Conservation (phyloP, 2,113 vertebrate genomes). For the Pygoscelis antarcticus region DNA sequence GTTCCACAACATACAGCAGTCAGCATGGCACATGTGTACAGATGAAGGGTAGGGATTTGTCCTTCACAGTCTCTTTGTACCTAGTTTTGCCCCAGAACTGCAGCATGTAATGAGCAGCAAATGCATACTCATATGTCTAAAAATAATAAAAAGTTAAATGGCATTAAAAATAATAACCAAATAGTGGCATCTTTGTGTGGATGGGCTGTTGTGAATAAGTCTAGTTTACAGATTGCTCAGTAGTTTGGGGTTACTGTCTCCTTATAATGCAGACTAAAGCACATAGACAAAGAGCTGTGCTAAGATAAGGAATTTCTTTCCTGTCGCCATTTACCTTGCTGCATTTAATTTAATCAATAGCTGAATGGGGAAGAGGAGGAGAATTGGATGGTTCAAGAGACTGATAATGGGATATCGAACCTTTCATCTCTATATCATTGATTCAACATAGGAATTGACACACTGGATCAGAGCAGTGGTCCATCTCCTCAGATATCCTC, state of each 20-base stretch:
- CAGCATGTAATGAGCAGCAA: constrained; percentile 74
- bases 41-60: constrained; percentile 72
- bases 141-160: constrained; percentile 46
- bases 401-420: constrained; percentile 63
- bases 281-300: constrained; percentile 1
- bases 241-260: neutral
- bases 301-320: constrained; percentile 52
- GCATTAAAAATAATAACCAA: constrained; percentile 30
- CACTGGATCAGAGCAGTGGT: constrained; percentile 46
- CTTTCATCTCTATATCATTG: constrained; percentile 58
- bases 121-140: constrained; percentile 52
- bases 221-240: neutral
- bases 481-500: constrained; percentile 3
- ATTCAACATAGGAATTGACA: constrained; percentile 58
- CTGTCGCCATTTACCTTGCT: constrained; percentile 35
- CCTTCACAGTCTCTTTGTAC: constrained; percentile 72
- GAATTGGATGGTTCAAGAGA: constrained; percentile 58
- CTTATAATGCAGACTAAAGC: constrained; percentile 5
- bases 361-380: constrained; percentile 44
- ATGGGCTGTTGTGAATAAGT: constrained; percentile 26
- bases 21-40: constrained; percentile 68
- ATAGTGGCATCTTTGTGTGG: neutral
- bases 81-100: constrained; percentile 59
- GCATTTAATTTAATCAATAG: constrained; percentile 65
- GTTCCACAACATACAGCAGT: constrained; percentile 64